phyloP scores from a whole-genome alignment of 2,888 invertebrate genomes.

The Chouioia cunea region DNA sequence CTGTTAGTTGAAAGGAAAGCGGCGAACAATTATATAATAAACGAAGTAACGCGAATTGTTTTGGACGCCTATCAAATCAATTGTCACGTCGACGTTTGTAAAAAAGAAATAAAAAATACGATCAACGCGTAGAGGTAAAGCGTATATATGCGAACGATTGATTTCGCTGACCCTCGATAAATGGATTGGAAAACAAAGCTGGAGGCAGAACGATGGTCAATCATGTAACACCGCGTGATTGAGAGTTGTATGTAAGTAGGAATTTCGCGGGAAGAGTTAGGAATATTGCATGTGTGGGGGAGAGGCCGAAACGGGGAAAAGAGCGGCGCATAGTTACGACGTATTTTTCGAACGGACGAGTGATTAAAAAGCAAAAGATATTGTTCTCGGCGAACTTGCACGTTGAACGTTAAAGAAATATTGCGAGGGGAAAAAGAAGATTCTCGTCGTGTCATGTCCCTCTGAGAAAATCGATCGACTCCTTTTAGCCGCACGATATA shows the following conservation, averaged over 20 bases:
- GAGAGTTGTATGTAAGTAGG: constrained; percentile 5
- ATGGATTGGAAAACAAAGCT: constrained; percentile 37
- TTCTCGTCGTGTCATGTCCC: neutral
- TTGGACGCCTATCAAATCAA: no score
- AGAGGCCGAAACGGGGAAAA: neutral
- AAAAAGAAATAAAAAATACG: no score
- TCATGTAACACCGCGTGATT: neutral
- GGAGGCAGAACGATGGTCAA: neutral
- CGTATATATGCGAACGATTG: constrained; percentile 13
- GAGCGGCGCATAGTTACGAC: no score
- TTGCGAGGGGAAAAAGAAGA: no score
- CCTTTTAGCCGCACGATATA: neutral
- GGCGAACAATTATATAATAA: no score
- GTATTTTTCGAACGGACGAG: no score
- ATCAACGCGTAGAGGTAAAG: no score
- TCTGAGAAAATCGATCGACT: constrained; percentile 1
- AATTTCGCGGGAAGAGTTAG: constrained; percentile 14
- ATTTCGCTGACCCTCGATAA: constrained; percentile 30
- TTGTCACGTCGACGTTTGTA: no score
- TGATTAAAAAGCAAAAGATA: no score
- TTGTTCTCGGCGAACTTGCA: no score
- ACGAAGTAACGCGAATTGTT: no score
- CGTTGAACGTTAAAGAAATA: no score
- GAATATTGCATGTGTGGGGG: constrained; percentile 34
- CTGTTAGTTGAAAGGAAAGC: neutral